Conservation (phyloP, 2,113 vertebrate genomes). For the Cynoglossus semilaevis region DNA sequence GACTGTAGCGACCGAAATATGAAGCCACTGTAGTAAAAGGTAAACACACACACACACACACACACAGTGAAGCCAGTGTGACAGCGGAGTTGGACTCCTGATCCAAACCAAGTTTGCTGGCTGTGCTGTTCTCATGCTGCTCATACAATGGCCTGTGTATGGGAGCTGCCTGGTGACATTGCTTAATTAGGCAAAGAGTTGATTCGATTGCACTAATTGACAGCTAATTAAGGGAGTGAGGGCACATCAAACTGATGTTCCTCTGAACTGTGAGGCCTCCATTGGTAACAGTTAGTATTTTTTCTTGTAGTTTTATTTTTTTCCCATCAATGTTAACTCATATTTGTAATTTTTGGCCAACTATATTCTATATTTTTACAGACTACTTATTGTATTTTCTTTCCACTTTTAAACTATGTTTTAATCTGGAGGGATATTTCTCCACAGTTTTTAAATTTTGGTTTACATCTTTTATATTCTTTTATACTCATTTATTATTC, state of each 20-base stretch:
- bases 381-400: too few species aligned
- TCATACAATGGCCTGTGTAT: conserved; percentile 86
- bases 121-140: conserved; percentile 91
- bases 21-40: background rate
- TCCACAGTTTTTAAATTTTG: too few species aligned
- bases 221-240: conserved; percentile 97
- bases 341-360: too few species aligned
- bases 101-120: conserved; percentile 94
- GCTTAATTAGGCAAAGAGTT: conserved; percentile 99
- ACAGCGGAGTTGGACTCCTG: conserved; percentile 72
- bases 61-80: conserved; percentile 43
- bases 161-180: conserved; percentile 94
- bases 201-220: conserved; percentile 99
- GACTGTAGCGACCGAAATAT: too few species aligned
- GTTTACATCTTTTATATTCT: too few species aligned
- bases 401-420: too few species aligned
- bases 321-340: too few species aligned
- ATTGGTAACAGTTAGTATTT: conserved; percentile 51
- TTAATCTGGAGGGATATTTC: too few species aligned
- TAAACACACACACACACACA: conserved; percentile 21
- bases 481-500: too few species aligned
- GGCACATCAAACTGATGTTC: conserved; percentile 90
- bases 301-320: too few species aligned
- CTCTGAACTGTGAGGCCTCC: conserved; percentile 78
- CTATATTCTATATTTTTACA: too few species aligned